These are phyloP conservation scores for Aphidius ervi DNA, from an alignment of 1,140 invertebrate genomes.

Conservation along the genomic window DNA sequence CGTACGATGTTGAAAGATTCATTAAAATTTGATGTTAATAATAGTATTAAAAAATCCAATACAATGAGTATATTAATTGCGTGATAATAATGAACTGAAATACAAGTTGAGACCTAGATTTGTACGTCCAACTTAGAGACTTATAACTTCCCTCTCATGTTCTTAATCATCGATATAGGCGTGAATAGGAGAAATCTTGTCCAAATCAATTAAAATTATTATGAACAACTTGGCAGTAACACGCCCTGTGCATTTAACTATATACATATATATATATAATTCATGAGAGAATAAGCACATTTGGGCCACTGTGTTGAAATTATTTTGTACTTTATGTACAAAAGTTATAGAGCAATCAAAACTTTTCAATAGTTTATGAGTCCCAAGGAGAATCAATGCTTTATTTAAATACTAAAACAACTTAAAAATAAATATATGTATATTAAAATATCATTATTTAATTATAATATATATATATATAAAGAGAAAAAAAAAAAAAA, in stretches of 20 bases:
- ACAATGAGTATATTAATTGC: slow-evolving; percentile 9
- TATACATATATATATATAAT: neutral
- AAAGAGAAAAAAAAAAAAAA: too few relatives aligned
- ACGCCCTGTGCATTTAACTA: neutral
- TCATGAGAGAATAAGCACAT: neutral
- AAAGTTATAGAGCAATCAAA: slow-evolving; percentile 12
- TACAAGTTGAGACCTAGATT: slow-evolving; percentile 5
- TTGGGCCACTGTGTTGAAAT: neutral
- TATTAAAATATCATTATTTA: too few relatives aligned
- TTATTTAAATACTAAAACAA: too few relatives aligned
- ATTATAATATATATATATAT: too few relatives aligned
- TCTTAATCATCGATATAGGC: neutral
- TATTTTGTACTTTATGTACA: neutral
- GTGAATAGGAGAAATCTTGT: neutral
- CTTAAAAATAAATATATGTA: too few relatives aligned
- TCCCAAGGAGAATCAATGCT: neutral
- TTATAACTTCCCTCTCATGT: too few relatives aligned
- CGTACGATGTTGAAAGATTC: neutral
- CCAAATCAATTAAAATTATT: slow-evolving; percentile 16
- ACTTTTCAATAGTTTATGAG: neutral
- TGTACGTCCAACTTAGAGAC: neutral
- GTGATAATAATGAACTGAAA: slow-evolving; percentile 6
- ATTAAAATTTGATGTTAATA: slow-evolving; percentile 6
- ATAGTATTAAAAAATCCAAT: neutral
- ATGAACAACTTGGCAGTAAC: slow-evolving; percentile 7